Evolutionary conservation across 2,113 vertebrate species (phyloP), one percentile per base, ranked within the genome.

Genomic region (Apistogramma diplotaenia): DNA sequence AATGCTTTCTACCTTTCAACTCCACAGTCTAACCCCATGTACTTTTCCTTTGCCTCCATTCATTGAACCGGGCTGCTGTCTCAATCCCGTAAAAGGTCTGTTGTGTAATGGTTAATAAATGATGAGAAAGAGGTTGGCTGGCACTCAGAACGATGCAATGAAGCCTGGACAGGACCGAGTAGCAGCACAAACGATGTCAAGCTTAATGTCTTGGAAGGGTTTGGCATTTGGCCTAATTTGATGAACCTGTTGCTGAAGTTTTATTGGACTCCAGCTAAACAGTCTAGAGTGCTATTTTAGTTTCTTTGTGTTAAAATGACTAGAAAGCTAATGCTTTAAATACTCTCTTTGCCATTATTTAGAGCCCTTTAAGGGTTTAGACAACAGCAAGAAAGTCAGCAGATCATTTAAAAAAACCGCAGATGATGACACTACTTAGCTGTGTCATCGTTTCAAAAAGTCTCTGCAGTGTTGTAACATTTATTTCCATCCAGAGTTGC

Each of bases 31-130:
- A 58, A 81, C 27, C n/a, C 35, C 43, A 70, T 76, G 33, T 60
- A 75, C 78, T 27, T 77, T 56, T 37, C 12, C 46, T 37, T 23
- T 6, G n/a, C 78, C 19, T 49, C 56, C 79, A 23, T 85, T 73
- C 79, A 70, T 86, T 87, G 75, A 83, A 37, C 23, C 67, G 57
- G 19, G 23, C 83, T 78, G 78, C 74, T 8, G 10, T 82, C 53
- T 79, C 43, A 46, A 40, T 83, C 82, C 62, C 59, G 84, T 89
- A 81, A 93, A 88, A 88, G 82, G 80, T 84, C 87, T 80, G 61
- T 73, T 90, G 89, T 92, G 89, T 88, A 78, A 85, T 73, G 57
- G 46, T 91, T 84, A 87, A 90, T 90, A 90, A 92, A 90, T 87
- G 87, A 89, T 88, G 88, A 89, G 77, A 57, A 18, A 29, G 71